These are phyloP conservation scores for Chaetoderma sp. DNA, from an alignment of 2,888 invertebrate species.

Conservation along the genomic window DNA sequence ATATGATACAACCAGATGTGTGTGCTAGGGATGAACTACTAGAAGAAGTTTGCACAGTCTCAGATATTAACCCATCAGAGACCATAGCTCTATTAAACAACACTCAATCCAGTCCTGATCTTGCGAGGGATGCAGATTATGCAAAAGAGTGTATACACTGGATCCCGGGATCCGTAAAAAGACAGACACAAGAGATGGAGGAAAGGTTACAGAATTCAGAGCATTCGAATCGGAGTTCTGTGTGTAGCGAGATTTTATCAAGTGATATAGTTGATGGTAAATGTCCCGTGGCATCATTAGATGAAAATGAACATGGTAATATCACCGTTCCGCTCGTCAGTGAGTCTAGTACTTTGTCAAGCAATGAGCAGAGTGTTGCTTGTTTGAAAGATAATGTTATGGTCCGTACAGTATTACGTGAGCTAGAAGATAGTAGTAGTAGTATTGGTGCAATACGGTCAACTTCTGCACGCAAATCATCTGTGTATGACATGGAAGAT, in stretches of 20 bases:
- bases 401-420: too few species aligned
- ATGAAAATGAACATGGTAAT: neutral
- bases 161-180: constrained; percentile 79
- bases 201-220: constrained; percentile 67
- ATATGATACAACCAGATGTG: too few species aligned
- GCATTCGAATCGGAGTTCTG: too few species aligned
- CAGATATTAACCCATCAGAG: neutral
- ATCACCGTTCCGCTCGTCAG: neutral
- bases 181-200: constrained; percentile 75
- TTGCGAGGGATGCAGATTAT: constrained; percentile 63
- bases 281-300: neutral
- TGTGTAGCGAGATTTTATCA: neutral
- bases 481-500: constrained; percentile 74
- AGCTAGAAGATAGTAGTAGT: too few species aligned
- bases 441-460: too few species aligned
- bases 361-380: too few species aligned
- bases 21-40: too few species aligned
- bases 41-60: constrained; percentile 7
- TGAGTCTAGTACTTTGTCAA: too few species aligned
- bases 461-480: constrained; percentile 11
- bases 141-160: constrained; percentile 77
- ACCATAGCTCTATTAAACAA: neutral
- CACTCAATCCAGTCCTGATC: constrained; percentile 11
- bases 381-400: too few species aligned
- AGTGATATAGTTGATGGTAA: neutral